Conservation (phyloP, 1,140 invertebrate species). For the Nasonia giraulti region DNA sequence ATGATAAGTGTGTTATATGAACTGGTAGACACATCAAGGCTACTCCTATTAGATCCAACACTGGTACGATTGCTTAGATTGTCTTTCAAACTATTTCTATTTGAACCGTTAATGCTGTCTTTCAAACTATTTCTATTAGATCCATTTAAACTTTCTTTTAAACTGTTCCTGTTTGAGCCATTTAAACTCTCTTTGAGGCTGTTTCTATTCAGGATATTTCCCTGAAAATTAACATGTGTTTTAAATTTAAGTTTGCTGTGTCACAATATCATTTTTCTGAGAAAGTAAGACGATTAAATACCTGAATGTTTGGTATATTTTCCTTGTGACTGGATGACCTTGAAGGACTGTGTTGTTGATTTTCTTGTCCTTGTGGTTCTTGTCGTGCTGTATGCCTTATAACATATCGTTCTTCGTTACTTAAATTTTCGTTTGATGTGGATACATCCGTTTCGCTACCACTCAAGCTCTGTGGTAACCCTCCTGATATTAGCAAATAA, state of each 20-base stretch:
- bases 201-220: constrained; percentile 70
- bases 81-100: constrained; percentile 74
- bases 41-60: constrained; percentile 81
- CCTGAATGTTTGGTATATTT: constrained; percentile 74
- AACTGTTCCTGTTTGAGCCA: constrained; percentile 80
- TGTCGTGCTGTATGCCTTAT: constrained; percentile 88
- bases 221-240: constrained; percentile 55
- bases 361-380: constrained; percentile 94
- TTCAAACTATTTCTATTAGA: constrained; percentile 83
- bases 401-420: constrained; percentile 88
- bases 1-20: constrained; percentile 89
- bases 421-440: constrained; percentile 92
- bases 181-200: constrained; percentile 74
- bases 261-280: background rate
- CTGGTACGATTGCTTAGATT: constrained; percentile 72
- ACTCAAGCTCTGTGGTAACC: constrained; percentile 83
- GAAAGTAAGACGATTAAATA: constrained; percentile 49
- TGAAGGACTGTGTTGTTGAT: constrained; percentile 76
- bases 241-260: background rate
- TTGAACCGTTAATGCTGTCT: constrained; percentile 80
- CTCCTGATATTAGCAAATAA: constrained; percentile 64
- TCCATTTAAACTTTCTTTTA: constrained; percentile 75
- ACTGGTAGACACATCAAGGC: constrained; percentile 83
- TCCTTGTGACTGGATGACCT: constrained; percentile 73
- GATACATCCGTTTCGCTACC: constrained; percentile 94